Base-by-base conservation (phyloP, 1,140 invertebrate genomes). In the Drosophila busckii region DNA sequence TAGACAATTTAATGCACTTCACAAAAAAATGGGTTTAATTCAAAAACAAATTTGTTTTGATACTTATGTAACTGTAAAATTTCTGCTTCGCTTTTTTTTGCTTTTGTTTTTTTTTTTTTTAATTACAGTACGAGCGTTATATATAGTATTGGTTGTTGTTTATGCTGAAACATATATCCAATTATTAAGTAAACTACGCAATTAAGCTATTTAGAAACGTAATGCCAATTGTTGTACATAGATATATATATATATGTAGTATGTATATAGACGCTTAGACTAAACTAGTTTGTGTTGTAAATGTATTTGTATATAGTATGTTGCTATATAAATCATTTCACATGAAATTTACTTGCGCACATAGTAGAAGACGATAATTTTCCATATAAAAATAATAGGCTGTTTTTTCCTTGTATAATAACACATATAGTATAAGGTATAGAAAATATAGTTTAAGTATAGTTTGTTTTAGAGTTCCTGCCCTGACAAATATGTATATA, bases 191-290 rank as follows among this genome's bases (percentile, higher is more conserved):
- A 52, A 54, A 44, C 37, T 44, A 34, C 35, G 50, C 50, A 42
- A 53, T 53, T 42, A 53, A 41, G 35, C 48, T 52, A 52, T 29
- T 48, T 48, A 19, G 19, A 31, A 23, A 8, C 25, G 49, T 26
- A 53, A 42, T 41, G 49, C 49, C 49, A 54, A 54, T 54, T 50
- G 46, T 37, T 38, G 46, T 50, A 50, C 34, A n/a, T n/a, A n/a
- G n/a, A n/a, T n/a, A n/a, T n/a, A n/a, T n/a, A n/a, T n/a, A n/a
- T n/a, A n/a, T n/a, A n/a, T n/a, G 38, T 50, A 22, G 37, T 38
- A 35, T 10, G 17, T 46, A 46, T 48, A 28, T 49, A 28, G n/a
- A n/a, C n/a, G n/a, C n/a, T n/a, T n/a, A n/a, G n/a, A n/a, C n/a
- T n/a, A n/a, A n/a, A n/a, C n/a, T n/a, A n/a, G n/a, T n/a, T n/a